These are phyloP conservation scores for Zaprionus lachaisei DNA, from an alignment of 1,140 invertebrate genomes.

Conservation along the genomic window DNA sequence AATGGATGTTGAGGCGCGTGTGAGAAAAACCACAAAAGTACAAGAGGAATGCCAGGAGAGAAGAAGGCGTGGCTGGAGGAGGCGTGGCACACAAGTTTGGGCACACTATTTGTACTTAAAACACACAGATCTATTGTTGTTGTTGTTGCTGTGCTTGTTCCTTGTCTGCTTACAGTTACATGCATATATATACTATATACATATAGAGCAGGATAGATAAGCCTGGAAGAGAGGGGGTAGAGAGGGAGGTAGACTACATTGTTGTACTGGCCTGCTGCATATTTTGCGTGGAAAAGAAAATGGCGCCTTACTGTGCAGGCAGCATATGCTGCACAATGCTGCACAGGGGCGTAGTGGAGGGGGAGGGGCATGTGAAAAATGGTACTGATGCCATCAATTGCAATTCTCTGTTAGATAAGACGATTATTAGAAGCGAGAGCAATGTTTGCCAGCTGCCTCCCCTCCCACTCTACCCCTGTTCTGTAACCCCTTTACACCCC, in stretches of 20 bases:
- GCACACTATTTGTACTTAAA: conserved; percentile 72
- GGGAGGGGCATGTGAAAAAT: conserved; percentile 6
- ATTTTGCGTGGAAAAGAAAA: conserved; percentile 61
- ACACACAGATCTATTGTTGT: conserved; percentile 73
- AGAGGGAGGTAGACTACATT: conserved; percentile 17
- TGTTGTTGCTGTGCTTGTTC: conserved; percentile 34
- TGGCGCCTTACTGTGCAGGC: conserved; percentile 39
- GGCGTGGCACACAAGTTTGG: conserved; percentile 27
- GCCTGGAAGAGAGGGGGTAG: conserved; percentile 21
- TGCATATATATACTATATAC: conserved; percentile 3
- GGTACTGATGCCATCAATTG: background rate
- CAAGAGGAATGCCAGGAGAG: conserved; percentile 24
- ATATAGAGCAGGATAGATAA: conserved; percentile 56
- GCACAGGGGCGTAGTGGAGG: conserved; percentile 11
- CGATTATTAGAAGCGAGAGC: conserved; percentile 1
- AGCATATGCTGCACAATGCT: conserved; percentile 48
- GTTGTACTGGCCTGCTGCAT: conserved; percentile 60
- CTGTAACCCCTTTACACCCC: background rate
- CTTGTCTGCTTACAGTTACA: conserved; percentile 67
- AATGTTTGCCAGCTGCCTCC: background rate
- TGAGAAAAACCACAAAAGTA: conserved; percentile 66
- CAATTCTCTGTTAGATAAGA: conserved; percentile 1
- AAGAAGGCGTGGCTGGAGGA: background rate
- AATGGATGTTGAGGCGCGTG: conserved; percentile 61
- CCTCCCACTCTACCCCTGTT: background rate